These are phyloP conservation scores for Phortica variegata DNA, from an alignment of 1,140 invertebrate species.

Conservation along the genomic window DNA sequence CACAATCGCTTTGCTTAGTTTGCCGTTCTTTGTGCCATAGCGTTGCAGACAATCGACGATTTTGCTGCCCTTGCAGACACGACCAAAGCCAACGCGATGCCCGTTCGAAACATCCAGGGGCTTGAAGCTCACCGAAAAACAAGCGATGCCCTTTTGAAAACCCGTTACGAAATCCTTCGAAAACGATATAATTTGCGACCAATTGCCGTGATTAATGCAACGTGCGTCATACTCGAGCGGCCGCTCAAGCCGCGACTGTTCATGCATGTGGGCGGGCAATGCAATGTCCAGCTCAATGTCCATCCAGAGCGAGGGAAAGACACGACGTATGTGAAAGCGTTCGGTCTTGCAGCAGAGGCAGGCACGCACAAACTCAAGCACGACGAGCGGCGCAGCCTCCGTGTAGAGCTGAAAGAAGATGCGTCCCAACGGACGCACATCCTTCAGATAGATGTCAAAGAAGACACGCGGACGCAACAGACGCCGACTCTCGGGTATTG, in stretches of 20 bases:
- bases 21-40: slow-evolving; percentile 47
- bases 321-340: slow-evolving; percentile 25
- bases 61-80: slow-evolving; percentile 29
- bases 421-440: slow-evolving; percentile 30
- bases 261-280: slow-evolving; percentile 3
- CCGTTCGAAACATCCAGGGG: slow-evolving; percentile 40
- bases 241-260: slow-evolving; percentile 11
- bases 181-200: slow-evolving; percentile 34
- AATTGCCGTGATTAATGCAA: slow-evolving; percentile 33
- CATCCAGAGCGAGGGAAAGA: slow-evolving; percentile 43
- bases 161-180: slow-evolving; percentile 28
- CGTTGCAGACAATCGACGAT: slow-evolving; percentile 39
- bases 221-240: slow-evolving; percentile 40
- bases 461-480: slow-evolving; percentile 37
- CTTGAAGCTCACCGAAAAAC: slow-evolving; percentile 42
- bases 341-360: slow-evolving; percentile 24
- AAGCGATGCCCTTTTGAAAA: slow-evolving; percentile 21
- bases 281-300: slow-evolving; percentile 27
- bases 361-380: slow-evolving; percentile 34
- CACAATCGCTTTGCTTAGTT: slow-evolving; percentile 26
- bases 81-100: slow-evolving; percentile 38
- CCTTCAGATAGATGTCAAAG: slow-evolving; percentile 36
- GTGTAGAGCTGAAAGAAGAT: slow-evolving; percentile 41
- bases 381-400: slow-evolving; percentile 42
- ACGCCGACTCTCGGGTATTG: slow-evolving; percentile 19